phyloP scores from a whole-genome alignment of 2,797 vertebrate species.

The Notoglanidium macrostoma region DNA sequence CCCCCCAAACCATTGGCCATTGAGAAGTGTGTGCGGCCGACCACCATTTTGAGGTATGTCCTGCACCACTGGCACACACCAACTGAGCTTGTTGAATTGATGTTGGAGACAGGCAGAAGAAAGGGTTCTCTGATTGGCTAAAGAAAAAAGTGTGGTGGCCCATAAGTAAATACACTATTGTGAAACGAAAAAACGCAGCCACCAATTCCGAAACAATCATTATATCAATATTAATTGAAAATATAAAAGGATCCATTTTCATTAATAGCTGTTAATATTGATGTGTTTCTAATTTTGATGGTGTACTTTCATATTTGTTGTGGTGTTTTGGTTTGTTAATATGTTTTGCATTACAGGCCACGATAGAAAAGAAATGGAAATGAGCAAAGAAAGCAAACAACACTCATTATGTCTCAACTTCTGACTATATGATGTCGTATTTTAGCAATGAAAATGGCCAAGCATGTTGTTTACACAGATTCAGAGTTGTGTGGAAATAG shows the following conservation, averaged over 20 bases:
- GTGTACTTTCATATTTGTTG: not conserved
- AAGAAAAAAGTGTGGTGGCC: not conserved
- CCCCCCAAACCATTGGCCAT: not conserved
- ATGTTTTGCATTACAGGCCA: not conserved
- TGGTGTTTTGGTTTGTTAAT: not conserved
- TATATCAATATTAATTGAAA: not conserved
- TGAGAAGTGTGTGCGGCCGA: not conserved
- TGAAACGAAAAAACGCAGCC: not conserved
- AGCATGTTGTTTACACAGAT: not conserved
- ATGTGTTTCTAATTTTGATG: not conserved
- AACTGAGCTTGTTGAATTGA: not conserved
- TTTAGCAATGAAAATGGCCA: not conserved
- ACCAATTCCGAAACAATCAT: not conserved
- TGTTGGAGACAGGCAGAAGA: not conserved
- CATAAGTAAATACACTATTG: not conserved
- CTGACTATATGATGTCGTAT: not conserved
- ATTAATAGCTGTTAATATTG: not conserved
- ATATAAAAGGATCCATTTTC: not conserved
- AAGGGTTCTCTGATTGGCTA: not conserved
- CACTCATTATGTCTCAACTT: not conserved
- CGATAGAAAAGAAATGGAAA: not conserved
- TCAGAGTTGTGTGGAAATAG: not conserved
- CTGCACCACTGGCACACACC: not conserved
- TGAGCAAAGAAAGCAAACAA: not conserved
- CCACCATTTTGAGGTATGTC: not conserved